Evolutionary conservation across 1,140 invertebrate genomes (phyloP).

Genomic region (Drosophila leontia): DNA sequence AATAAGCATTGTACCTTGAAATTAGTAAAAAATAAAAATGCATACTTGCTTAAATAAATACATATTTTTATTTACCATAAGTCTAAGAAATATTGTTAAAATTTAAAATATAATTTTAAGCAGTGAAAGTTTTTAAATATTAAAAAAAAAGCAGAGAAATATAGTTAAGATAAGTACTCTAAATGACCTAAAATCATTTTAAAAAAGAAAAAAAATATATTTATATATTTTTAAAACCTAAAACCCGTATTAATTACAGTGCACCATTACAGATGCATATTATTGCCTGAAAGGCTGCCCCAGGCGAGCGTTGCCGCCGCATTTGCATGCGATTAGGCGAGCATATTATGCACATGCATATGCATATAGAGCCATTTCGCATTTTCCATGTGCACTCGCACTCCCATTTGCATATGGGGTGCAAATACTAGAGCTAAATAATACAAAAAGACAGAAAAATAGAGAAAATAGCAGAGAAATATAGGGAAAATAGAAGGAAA

Average conservation of each 20-base stretch:
- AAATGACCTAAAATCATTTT: not conserved
- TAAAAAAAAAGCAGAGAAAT: not conserved
- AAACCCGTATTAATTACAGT: not conserved
- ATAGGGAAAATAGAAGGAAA: not conserved
- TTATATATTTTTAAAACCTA: not conserved
- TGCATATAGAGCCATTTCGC: conserved; percentile 1
- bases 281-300: not conserved
- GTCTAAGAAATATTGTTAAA: no score
- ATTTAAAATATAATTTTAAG: no score
- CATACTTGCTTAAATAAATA: no score
- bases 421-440: conserved; percentile 7
- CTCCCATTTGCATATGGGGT: conserved; percentile 26
- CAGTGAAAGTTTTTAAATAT: not conserved
- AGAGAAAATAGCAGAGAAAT: not conserved
- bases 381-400: conserved; percentile 14
- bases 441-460: not conserved
- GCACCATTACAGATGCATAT: not conserved
- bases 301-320: not conserved
- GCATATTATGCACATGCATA: conserved; percentile 52
- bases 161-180: no score
- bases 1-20: no score
- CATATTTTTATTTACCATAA: no score
- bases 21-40: no score
- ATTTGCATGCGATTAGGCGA: conserved; percentile 65
- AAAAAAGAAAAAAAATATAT: not conserved